phyloP scores from a whole-genome alignment of 2,113 vertebrate genomes.

The Geococcyx californianus region DNA sequence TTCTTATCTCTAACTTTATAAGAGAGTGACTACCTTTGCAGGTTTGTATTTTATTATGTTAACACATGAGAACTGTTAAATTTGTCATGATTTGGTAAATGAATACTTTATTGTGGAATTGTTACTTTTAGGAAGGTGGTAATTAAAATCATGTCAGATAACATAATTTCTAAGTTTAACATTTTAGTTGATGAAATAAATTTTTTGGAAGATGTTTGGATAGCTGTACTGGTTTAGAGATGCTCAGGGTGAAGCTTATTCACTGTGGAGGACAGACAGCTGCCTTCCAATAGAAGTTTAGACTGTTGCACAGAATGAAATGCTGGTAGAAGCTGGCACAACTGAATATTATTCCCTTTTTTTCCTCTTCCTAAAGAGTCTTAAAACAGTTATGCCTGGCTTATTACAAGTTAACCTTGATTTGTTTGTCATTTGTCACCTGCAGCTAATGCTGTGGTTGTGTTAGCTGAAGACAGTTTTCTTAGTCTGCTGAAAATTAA shows the following conservation, averaged over 20 bases:
- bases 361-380: not conserved
- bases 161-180: not conserved
- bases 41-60: not conserved
- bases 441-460: not conserved
- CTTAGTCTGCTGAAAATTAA: not conserved
- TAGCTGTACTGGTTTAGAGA: not conserved
- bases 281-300: not conserved
- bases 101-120: not conserved
- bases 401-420: not conserved
- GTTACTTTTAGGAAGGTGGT: not conserved
- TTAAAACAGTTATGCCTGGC: not conserved
- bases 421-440: not conserved
- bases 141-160: not conserved
- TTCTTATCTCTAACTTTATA: not conserved
- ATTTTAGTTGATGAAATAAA: not conserved
- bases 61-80: not conserved
- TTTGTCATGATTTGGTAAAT: not conserved
- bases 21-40: not conserved
- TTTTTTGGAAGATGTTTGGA: not conserved
- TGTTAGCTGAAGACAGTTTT: not conserved
- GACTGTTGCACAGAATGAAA: fast-evolving
- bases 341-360: not conserved
- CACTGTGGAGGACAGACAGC: not conserved
- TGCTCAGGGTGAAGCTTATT: not conserved
- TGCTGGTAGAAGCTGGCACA: not conserved